phyloP scores from a whole-genome alignment of 2,797 vertebrate species.

The Hypotaenidia okinawae region DNA sequence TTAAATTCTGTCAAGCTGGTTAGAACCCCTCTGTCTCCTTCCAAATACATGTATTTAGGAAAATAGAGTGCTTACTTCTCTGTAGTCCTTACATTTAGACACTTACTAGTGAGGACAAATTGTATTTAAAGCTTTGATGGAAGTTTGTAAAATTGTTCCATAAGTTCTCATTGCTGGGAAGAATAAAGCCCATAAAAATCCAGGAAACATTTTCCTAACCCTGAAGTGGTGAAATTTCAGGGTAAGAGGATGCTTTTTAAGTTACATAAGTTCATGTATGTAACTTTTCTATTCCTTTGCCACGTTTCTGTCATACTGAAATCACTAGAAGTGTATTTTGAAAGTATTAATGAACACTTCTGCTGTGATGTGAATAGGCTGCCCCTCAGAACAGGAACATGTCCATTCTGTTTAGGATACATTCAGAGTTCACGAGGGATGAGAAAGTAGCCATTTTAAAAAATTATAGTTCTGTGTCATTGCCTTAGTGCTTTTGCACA shows the following conservation, averaged over 20 bases:
- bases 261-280: background rate
- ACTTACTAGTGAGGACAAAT: background rate
- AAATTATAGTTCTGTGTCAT: background rate
- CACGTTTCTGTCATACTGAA: background rate
- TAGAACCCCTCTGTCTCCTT: background rate
- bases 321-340: background rate
- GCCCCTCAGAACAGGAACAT: background rate
- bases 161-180: background rate
- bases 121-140: background rate
- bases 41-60: background rate
- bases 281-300: background rate
- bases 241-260: background rate
- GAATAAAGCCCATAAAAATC: background rate
- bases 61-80: background rate
- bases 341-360: background rate
- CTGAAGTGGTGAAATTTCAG: background rate
- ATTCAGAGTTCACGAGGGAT: background rate
- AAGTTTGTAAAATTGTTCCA: background rate
- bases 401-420: background rate
- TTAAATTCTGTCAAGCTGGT: background rate
- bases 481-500: slow-evolving; percentile 27
- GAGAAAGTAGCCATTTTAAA: background rate
- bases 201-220: background rate
- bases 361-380: background rate
- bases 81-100: background rate